phyloP scores from a whole-genome alignment of 2,888 invertebrate genomes.

The Oligia fasciuncula region DNA sequence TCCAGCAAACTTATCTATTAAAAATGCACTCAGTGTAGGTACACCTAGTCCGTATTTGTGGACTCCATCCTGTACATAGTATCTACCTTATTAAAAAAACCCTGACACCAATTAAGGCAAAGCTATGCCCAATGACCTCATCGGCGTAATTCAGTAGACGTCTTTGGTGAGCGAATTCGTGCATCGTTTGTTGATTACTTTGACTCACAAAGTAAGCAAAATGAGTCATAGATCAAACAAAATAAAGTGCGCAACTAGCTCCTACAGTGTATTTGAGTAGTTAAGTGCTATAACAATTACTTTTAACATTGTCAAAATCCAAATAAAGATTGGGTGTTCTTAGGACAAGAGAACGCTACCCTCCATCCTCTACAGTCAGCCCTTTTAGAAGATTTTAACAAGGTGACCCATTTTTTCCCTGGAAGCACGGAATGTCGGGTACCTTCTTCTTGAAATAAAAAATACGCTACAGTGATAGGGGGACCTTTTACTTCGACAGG shows the following conservation, averaged over 20 bases:
- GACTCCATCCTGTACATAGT: slow-evolving; percentile 26
- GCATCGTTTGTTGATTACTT: slow-evolving; percentile 64
- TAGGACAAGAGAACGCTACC: not conserved
- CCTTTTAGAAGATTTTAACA: not conserved
- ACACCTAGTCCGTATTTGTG: slow-evolving; percentile 11
- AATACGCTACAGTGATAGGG: not conserved
- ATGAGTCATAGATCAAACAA: slow-evolving; percentile 20
- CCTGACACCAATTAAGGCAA: slow-evolving; percentile 78
- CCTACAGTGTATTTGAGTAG: not conserved
- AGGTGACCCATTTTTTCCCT: not conserved
- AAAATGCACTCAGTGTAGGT: not conserved
- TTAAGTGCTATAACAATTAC: not conserved
- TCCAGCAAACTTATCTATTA: not conserved
- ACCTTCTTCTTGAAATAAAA: not conserved
- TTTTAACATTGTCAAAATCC: slow-evolving; percentile 7
- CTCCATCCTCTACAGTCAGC: not conserved
- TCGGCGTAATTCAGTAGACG: slow-evolving; percentile 71
- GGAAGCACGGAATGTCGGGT: not conserved
- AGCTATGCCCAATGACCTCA: slow-evolving; percentile 78
- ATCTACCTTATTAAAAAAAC: slow-evolving; percentile 60
- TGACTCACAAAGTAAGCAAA: slow-evolving; percentile 33
- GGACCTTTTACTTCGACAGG: not conserved
- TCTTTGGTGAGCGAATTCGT: slow-evolving; percentile 65
- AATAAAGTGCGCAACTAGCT: slow-evolving; percentile 22
- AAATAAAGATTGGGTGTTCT: not conserved